Base-by-base conservation (phyloP, 2,113 vertebrate species). In the Bubo scandiacus region DNA sequence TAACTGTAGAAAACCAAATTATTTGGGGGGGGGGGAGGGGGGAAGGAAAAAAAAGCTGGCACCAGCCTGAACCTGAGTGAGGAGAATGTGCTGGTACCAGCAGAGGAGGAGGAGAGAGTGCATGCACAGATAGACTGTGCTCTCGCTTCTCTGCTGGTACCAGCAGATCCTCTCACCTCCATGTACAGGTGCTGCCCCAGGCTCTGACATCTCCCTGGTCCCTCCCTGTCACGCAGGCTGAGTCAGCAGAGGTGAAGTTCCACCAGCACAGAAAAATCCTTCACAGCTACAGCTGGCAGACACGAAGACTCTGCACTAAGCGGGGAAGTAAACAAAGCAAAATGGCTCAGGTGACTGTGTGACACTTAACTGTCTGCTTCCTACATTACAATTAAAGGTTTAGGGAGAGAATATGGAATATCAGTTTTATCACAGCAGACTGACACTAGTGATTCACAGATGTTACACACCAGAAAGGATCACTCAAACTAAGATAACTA, bases 51-150 rank as follows among this genome's bases (percentile, higher is more conserved):
- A 20, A 10, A 67, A 20, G 40, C 55, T 80, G 71, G 77, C 67
- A 88, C 51, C 83, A 70, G 81, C 25, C 47, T 77, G 51, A 54
- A 42, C 38, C 36, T 19, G 58, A 55, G 47, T 21, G 27, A 47
- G 47, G 68, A 87, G 92, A 90, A 91, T 67, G 81, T 3, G 34
- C 86, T 91, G 92, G 90, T 87, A 91, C 81, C 95, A 90, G 92
- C 94, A 87, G 62, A 45, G 52, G 49, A 75, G 47, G 14, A 72
- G 34, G 20, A 57, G 42, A 52, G 40, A 61, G 75, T 23, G 52
- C 30, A 18, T 10, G 34, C 27, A 63, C 27, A 40, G 38, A 49
- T 2, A 25, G 30, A n/a, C 9, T 22, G 49, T 14, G 15, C n/a
- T 29, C 40, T 34, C 54, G 52, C 45, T 49, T 52, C 54, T 73